Base-by-base conservation (phyloP, 2,888 invertebrate genomes). In the Rhaphigaster nebulosa region DNA sequence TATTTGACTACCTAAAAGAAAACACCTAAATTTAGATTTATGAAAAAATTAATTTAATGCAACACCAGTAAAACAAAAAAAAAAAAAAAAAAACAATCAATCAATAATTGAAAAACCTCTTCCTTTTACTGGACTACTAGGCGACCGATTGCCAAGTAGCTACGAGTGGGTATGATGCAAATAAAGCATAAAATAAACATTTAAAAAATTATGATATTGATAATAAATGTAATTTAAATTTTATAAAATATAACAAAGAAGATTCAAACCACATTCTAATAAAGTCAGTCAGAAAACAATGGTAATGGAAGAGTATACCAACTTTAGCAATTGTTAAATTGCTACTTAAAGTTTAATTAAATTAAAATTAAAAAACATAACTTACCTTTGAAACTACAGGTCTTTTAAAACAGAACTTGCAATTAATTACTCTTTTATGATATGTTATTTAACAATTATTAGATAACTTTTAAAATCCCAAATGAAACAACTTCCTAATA, bases 1-100 rank as follows among this genome's bases (percentile, higher is more conserved):
- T 93, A 98, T 96, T 93, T 97, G 97, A 92, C 97, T 98, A 92
- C 96, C 96, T 94, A 93, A 52, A 93, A 93, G 88, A 91, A 91
- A 90, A 92, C 87, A 90, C 88, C 34, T 50, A 88, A 88, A 52
- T 92, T 65, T 29, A 65, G 29, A 29, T 65, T 29, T 29, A 65
- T 65, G 65, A 89, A 90, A 88, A 87, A 60, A 26, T 89, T 89
- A 38, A 87, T 65, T 90, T 88, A 29, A 87, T 65, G 65, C 6
- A n/a, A 54, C n/a, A 60, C 5, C 18, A n/a, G n/a, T n/a, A n/a
- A n/a, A n/a, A n/a, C n/a, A n/a, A n/a, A n/a, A n/a, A n/a, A n/a
- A n/a, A n/a, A 52, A 87, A 45, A 87, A 87, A 45, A 3, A 0
- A 87, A 45, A 29, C 6, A 1, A 87, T 54, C 87, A 87, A 60